Conservation (phyloP, 2,888 invertebrate genomes). For the Campopleginae sp. region DNA sequence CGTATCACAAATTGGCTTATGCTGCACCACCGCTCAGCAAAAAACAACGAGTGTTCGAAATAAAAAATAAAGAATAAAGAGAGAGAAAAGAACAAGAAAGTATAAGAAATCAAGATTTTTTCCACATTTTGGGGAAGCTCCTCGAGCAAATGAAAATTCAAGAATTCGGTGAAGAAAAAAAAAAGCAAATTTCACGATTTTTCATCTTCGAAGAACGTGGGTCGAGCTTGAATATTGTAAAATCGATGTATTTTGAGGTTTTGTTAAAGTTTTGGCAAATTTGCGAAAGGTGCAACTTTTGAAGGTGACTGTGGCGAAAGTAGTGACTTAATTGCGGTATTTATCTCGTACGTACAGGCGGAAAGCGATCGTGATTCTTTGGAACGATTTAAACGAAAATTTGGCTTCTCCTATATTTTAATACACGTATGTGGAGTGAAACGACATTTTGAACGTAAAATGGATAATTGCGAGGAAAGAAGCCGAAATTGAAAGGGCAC, state of each 20-base stretch:
- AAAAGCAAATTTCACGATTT: no score
- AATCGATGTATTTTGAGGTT: no score
- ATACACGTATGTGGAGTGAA: constrained; percentile 4
- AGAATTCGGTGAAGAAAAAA: no score
- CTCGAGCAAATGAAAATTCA: no score
- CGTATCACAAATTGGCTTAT: constrained; percentile 59
- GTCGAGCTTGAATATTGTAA: no score
- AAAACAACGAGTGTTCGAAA: constrained; percentile 1
- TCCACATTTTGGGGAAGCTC: no score
- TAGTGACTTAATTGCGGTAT: constrained; percentile 48
- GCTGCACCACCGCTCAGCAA: constrained; percentile 24
- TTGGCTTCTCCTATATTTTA: not conserved
- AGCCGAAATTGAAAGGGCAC: not conserved
- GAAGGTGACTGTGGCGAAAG: no score
- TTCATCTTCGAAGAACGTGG: no score
- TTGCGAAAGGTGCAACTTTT: no score
- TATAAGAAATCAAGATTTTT: not conserved
- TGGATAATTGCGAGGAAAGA: constrained; percentile 12
- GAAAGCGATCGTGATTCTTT: constrained; percentile 37
- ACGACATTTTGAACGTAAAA: constrained; percentile 30
- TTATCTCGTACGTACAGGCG: constrained; percentile 24
- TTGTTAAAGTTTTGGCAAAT: no score
- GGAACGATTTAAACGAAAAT: constrained; percentile 27
- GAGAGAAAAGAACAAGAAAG: not conserved
- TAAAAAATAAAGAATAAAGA: no score